phyloP scores from a whole-genome alignment of 1,140 invertebrate genomes.

The Vanessa atalanta region DNA sequence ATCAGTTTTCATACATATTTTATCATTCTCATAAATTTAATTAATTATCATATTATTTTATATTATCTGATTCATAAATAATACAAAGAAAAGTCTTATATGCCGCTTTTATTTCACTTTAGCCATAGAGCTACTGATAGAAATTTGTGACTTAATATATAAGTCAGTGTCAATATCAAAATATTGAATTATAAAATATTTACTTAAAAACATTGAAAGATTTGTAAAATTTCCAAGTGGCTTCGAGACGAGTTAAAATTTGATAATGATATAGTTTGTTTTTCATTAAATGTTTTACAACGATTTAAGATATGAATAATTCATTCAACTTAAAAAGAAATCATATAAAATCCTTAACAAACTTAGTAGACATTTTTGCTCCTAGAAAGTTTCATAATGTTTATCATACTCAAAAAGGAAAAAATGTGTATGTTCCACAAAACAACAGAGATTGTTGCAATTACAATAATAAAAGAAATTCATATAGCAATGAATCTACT shows the following conservation, averaged over 20 bases:
- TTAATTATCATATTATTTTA: no score
- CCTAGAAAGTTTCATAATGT: constrained; percentile 14
- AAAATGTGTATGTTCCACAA: constrained; percentile 2
- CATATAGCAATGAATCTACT: constrained; percentile 4
- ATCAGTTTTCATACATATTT: no score
- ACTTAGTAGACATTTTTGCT: constrained; percentile 21
- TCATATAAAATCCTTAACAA: constrained; percentile 23
- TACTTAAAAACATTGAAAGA: constrained; percentile 1
- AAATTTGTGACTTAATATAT: background rate
- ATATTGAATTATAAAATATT: constrained; percentile 9
- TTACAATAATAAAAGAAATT: constrained; percentile 1
- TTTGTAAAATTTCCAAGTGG: constrained; percentile 21
- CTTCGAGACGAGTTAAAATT: background rate
- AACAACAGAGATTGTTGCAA: constrained; percentile 3
- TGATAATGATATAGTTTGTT: background rate
- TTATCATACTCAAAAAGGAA: constrained; percentile 5
- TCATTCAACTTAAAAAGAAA: constrained; percentile 17
- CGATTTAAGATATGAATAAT: constrained; percentile 12
- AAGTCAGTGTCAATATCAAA: constrained; percentile 16
- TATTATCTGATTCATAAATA: no score
- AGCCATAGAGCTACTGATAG: background rate
- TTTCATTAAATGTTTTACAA: background rate
- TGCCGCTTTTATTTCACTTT: no score
- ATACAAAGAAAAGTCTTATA: no score
- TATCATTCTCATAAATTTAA: no score